Evolutionary conservation across 2,113 vertebrate genomes (phyloP).

Genomic region (Phalacrocorax carbo): DNA sequence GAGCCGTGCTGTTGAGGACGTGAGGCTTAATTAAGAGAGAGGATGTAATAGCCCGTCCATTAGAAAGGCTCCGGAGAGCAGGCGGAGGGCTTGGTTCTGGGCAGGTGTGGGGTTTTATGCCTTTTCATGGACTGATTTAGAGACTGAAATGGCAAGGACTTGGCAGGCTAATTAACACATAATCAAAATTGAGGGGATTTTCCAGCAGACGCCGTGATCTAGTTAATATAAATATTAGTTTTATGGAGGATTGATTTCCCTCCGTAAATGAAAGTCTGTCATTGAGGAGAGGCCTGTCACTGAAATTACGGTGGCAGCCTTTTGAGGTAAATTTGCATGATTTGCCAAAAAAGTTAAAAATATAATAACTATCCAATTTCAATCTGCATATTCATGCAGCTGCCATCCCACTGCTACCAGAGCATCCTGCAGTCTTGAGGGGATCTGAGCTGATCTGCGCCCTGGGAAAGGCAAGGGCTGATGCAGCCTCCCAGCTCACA

Average conservation of each 20-base stretch:
- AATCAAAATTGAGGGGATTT: constrained; percentile 63
- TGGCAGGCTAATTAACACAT: constrained; percentile 68
- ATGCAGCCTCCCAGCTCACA: neutral
- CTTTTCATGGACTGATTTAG: constrained; percentile 47
- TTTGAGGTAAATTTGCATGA: constrained; percentile 30
- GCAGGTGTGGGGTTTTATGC: constrained; percentile 29
- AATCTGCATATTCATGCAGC: constrained; percentile 17
- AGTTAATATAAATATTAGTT: constrained; percentile 43
- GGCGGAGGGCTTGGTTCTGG: neutral
- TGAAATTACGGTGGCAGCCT: neutral
- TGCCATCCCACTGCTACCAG: neutral
- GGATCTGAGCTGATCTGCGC: neutral
- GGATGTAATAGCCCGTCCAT: neutral
- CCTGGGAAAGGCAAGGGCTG: neutral
- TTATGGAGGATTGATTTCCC: constrained; percentile 8
- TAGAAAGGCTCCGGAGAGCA: neutral
- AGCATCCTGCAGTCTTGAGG: neutral
- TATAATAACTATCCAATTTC: neutral
- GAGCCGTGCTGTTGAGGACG: accelerated
- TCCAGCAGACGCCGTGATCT: constrained; percentile 40
- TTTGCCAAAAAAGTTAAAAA: constrained; percentile 14
- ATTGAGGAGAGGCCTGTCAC: neutral
- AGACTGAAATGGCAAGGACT: constrained; percentile 55
- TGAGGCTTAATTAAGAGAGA: constrained; percentile 47
- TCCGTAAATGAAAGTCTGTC: constrained; percentile 30